A percentile compares a stretch with the other conserved stretches of the same genome.
phyloP scores from a whole-genome alignment of 2,888 invertebrate species.

The Pseudanteris insignis region DNA sequence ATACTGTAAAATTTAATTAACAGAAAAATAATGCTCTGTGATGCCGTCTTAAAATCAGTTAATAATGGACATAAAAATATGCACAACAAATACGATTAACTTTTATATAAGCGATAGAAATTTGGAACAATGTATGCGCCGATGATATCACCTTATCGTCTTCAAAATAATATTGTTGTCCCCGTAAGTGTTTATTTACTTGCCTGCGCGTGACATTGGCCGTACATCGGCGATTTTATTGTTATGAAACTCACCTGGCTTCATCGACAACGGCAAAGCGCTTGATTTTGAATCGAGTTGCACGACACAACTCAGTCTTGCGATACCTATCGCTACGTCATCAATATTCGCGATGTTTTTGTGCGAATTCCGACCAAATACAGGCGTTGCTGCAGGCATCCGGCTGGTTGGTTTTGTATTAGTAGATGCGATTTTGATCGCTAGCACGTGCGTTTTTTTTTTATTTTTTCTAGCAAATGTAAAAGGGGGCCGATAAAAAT shows the following conservation, averaged over 20 bases:
- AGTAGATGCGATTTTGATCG: too few species aligned
- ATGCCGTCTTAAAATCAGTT: too few species aligned
- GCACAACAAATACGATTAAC: too few species aligned
- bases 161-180: not conserved
- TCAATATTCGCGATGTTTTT: not conserved
- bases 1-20: too few species aligned
- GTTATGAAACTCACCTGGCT: constrained; percentile 2
- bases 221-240: constrained; percentile 1
- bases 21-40: too few species aligned
- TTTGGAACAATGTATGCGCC: too few species aligned
- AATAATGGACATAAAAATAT: too few species aligned
- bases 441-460: constrained; percentile 16
- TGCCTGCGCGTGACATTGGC: not conserved
- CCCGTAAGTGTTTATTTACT: not conserved
- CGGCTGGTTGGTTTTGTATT: too few species aligned
- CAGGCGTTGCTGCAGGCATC: not conserved
- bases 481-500: constrained; percentile 12
- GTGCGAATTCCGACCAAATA: not conserved
- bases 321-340: not conserved
- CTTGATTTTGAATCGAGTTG: constrained; percentile 5
- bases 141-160: too few species aligned
- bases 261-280: not conserved
- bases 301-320: not conserved
- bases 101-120: too few species aligned
- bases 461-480: constrained; percentile 6